Evolutionary conservation across 1,140 invertebrate genomes (phyloP).

Genomic region (Ephestia elutella): DNA sequence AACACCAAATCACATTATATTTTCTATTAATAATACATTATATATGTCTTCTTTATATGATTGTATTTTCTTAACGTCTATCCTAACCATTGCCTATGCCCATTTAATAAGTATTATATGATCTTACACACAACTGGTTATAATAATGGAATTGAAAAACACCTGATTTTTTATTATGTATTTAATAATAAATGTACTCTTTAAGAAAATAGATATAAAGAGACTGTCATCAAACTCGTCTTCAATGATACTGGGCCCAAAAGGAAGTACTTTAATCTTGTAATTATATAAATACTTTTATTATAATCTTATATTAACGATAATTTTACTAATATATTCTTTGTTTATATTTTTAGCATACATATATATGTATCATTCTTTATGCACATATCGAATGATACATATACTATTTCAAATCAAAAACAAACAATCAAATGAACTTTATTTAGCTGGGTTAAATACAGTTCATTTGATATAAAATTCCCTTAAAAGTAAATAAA

Average conservation of each 20-base stretch:
- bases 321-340: constrained; percentile 43
- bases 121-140: constrained; percentile 18
- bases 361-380: constrained; percentile 15
- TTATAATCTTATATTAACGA: constrained; percentile 40
- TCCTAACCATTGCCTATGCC: constrained; percentile 33
- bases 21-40: constrained; percentile 70
- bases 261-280: constrained; percentile 35
- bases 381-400: neutral
- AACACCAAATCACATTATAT: constrained; percentile 74
- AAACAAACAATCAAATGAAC: constrained; percentile 43
- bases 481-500: constrained; percentile 16
- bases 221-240: constrained; percentile 30
- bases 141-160: constrained; percentile 29
- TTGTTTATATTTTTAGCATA: constrained; percentile 24
- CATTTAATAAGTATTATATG: constrained; percentile 19
- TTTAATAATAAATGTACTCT: constrained; percentile 38
- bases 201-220: constrained; percentile 58
- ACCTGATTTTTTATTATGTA: constrained; percentile 30
- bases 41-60: constrained; percentile 57
- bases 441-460: constrained; percentile 65
- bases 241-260: constrained; percentile 39
- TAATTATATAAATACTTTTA: constrained; percentile 38
- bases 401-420: constrained; percentile 9
- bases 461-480: constrained; percentile 41
- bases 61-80: constrained; percentile 49